Conservation (phyloP, 2,888 invertebrate species). For the Elysia crispata region DNA sequence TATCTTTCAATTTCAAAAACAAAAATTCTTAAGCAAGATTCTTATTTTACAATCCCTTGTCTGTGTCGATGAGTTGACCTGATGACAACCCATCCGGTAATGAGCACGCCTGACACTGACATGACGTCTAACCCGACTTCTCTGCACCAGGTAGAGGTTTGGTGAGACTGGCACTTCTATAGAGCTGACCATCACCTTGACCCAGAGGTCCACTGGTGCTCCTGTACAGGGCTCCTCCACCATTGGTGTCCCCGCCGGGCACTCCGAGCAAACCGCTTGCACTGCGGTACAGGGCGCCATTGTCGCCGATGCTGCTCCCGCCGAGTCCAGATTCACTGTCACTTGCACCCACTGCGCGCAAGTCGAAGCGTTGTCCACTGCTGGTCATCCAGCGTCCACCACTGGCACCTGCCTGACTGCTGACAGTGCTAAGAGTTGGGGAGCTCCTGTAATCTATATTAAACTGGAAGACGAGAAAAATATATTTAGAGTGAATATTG, state of each 20-base stretch:
- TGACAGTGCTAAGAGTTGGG: constrained; percentile 59
- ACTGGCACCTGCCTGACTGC: constrained; percentile 11
- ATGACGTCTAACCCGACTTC: constrained; percentile 34
- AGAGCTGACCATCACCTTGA: constrained; percentile 60
- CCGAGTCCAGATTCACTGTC: constrained; percentile 69
- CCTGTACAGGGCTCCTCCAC: too few species aligned
- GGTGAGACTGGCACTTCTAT: constrained; percentile 65
- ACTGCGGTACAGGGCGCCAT: constrained; percentile 62
- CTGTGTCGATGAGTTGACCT: too few species aligned
- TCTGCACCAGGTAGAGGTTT: constrained; percentile 48
- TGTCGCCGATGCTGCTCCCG: constrained; percentile 63
- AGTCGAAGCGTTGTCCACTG: constrained; percentile 70
- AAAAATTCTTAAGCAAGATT: too few species aligned
- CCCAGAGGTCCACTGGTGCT: too few species aligned
- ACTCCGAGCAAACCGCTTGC: constrained; percentile 60
- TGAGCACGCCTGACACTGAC: too few species aligned
- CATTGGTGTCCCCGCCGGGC: neutral
- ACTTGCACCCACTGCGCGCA: constrained; percentile 60
- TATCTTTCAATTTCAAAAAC: too few species aligned
- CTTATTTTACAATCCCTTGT: too few species aligned
- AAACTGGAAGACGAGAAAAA: constrained; percentile 38
- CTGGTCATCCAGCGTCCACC: constrained; percentile 63
- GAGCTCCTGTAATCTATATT: constrained; percentile 77
- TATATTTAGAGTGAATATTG: too few species aligned
- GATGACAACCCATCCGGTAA: too few species aligned